Base-by-base conservation (phyloP, 2,797 vertebrate genomes). In the Toxotes lorentzi region DNA sequence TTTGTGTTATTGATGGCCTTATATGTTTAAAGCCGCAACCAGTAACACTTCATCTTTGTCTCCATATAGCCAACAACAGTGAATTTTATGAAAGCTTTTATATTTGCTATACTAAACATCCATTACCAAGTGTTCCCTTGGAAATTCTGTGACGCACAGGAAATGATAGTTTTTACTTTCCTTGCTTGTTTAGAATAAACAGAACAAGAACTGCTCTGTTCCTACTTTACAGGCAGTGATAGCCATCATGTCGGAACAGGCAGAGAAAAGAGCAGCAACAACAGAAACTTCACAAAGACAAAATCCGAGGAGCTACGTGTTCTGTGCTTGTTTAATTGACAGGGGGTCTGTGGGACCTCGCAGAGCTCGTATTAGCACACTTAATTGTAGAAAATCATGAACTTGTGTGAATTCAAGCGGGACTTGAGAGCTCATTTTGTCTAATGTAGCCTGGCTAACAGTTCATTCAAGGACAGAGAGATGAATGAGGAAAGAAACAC, bases 371-470 rank as follows among this genome's bases (percentile, higher is more conserved):
- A 75, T 77, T 68, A 79, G 51, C 56, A 24, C 59, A 38, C 60
- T 67, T 75, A 74, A 85, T 69, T 60, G 35, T 4, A 43, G 75
- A 70, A 81, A 72, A 81, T 77, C 30, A 27, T 11, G 4, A 73
- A 66, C 53, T 71, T 47, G 19, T 73, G 76, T 61, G 73, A 83
- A 75, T 81, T 59, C 67, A 53, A 64, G 38, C 17, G 63, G 80
- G 70, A 81, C 47, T 10, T 27, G 4, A 73, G 61, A 23, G 59
- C 47, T 73, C 32, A 68, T 72, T 79, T 71, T 65, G 67, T 68
- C 70, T 54, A 41, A 74, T 21, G 35, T 9, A 16, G 82, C 27
- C 69, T 16, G 13, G 45, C 54, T 59, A 54, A 84, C 48, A 73
- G 50, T 43, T 82, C 34, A 23, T 41, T 75, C 5, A 24, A 70